Evolutionary conservation across 2,113 vertebrate species (phyloP), one percentile per base, ranked within the genome.

Genomic region (Stegastes partitus): DNA sequence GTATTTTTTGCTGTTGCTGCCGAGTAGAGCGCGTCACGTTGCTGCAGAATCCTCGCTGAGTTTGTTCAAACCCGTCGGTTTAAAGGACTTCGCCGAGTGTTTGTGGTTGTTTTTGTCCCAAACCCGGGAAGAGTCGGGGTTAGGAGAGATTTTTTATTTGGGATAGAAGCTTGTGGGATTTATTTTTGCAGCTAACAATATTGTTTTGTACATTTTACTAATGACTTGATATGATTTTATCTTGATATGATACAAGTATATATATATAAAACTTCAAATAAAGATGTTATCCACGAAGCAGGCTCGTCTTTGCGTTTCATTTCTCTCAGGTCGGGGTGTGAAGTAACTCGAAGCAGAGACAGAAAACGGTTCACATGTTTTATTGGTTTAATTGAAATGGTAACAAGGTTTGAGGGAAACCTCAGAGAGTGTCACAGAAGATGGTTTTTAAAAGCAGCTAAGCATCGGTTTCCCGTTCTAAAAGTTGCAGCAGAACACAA

Each of bases 311-410:
- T 45, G 3, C 25, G 44, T 74, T 53, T 56, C 0, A 26, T 77
- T 74, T 22, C 26, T 55, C 59, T 62, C 4, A 57, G 2, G 37
- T 22, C 25, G 19, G 5, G 16, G 6, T 42, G 45, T 21, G 11
- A 26, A 22, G 25, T 12, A 14, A 58, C 3, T 61, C 18, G 44
- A 77, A 58, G 12, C 37, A 70, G 18, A 66, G 59, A 53, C 34
- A 31, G 0, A 11, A 59, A 47, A 61, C 22, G 23, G 9, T 11
- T 18, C 0, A 22, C 15, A 2, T 22, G 2, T 88, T 77, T 44
- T 10, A 54, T 83, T 45, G 11, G 23, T 85, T 91, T 90, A 91
- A 86, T 89, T 90, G 64, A 74, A 81, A 70, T 68, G 37, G 58
- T 56, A 44, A 70, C 45, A 21, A 49, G 62, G 25, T 57, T 49